phyloP scores from a whole-genome alignment of 2,113 vertebrate species.

The Halichoerus grypus region DNA sequence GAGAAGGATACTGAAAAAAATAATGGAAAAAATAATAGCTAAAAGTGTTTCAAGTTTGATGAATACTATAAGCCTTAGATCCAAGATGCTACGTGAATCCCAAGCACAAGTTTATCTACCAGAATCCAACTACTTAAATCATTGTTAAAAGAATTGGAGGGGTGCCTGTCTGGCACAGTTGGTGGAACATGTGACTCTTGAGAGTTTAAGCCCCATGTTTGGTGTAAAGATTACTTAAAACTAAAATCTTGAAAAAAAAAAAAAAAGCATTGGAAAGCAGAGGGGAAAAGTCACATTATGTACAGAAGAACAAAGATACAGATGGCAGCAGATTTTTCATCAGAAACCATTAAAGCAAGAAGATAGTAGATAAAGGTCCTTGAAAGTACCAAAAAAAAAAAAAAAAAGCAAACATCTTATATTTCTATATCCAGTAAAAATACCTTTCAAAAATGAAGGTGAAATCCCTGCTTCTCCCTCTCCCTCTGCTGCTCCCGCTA shows the following conservation, averaged over 20 bases:
- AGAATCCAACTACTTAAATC: not conserved
- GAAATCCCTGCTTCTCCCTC: not conserved
- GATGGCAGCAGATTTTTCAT: not conserved
- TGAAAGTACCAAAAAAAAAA: not conserved
- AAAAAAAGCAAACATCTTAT: not conserved
- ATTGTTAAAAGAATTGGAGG: not conserved
- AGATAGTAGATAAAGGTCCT: not conserved
- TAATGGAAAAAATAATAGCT: slow-evolving; percentile 31
- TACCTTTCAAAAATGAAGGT: not conserved
- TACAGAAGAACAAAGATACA: not conserved
- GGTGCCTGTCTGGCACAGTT: not conserved
- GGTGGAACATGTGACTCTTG: not conserved
- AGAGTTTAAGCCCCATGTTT: not conserved
- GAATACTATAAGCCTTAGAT: not conserved
- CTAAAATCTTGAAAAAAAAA: not conserved
- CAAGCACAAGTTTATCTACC: not conserved
- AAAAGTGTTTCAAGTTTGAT: slow-evolving; percentile 21
- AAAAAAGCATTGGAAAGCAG: not conserved
- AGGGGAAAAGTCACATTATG: not conserved
- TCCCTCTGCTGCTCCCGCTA: too few species aligned
- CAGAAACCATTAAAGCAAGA: not conserved
- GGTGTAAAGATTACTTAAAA: not conserved
- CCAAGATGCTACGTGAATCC: not conserved
- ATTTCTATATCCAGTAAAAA: not conserved
- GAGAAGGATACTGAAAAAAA: not conserved